Evolutionary conservation across 2,888 invertebrate genomes (phyloP).

Genomic region (Hypsopygia costalis): DNA sequence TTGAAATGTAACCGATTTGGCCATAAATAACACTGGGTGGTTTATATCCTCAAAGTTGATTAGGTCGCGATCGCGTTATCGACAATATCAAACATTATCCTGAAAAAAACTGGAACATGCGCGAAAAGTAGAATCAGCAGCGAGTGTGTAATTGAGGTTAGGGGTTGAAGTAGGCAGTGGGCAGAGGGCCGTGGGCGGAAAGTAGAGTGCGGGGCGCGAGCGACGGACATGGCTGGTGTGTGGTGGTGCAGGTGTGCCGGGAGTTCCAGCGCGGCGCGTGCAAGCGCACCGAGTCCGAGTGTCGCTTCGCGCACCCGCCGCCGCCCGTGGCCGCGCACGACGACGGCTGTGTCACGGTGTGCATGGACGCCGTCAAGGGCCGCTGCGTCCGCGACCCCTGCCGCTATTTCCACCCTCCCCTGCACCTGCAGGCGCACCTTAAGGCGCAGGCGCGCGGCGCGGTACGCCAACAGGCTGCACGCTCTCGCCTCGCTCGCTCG

Average conservation of each 20-base stretch:
- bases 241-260: conserved; percentile 94
- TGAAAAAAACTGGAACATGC: not conserved
- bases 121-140: not conserved
- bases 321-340: conserved; percentile 97
- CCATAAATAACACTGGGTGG: too few species aligned
- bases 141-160: conserved; percentile 12
- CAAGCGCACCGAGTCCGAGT: conserved; percentile 98
- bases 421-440: conserved; percentile 99
- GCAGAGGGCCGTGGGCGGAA: conserved; percentile 15
- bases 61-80: conserved; percentile 7
- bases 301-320: conserved; percentile 99
- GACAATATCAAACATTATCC: conserved; percentile 6
- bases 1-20: too few species aligned
- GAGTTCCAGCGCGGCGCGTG: conserved; percentile 99
- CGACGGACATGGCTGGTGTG: conserved; percentile 66
- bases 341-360: conserved; percentile 99
- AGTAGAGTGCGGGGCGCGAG: conserved; percentile 37
- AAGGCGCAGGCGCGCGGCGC: conserved; percentile 98
- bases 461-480: conserved; percentile 88
- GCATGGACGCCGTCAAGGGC: conserved; percentile 99
- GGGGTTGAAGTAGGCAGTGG: conserved; percentile 19
- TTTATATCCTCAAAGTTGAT: not conserved
- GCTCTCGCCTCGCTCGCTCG: conserved; percentile 73
- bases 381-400: conserved; percentile 99
- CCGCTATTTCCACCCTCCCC: conserved; percentile 99